phyloP scores from a whole-genome alignment of 2,113 vertebrate genomes.

The Arothron firmamentum region DNA sequence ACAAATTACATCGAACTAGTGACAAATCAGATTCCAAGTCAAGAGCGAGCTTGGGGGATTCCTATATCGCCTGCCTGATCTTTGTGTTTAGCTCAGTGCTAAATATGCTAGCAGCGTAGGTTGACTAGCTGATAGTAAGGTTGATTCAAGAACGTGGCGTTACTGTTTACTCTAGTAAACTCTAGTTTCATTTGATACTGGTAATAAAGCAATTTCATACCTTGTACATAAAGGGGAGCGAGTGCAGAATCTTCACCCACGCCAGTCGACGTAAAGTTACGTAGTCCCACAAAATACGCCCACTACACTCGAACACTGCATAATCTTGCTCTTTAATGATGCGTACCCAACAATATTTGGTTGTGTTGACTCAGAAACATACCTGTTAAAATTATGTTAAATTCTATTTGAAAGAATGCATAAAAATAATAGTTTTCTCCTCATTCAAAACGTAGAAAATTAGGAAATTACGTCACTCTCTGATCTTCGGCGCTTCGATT shows the following conservation, averaged over 20 bases:
- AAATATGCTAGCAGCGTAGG: constrained; percentile 15
- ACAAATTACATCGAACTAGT: background rate
- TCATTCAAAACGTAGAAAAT: too few relatives aligned
- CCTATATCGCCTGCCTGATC: background rate
- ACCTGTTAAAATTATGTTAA: background rate
- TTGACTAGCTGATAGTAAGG: background rate
- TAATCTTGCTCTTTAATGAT: background rate
- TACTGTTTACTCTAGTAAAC: too few relatives aligned
- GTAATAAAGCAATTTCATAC: constrained; percentile 13
- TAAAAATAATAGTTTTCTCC: too few relatives aligned
- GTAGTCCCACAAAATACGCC: background rate
- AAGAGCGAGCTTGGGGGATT: background rate
- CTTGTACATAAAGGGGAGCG: constrained; percentile 19
- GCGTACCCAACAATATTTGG: background rate
- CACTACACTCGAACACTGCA: background rate
- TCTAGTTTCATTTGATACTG: background rate
- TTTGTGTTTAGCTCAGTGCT: constrained; percentile 32
- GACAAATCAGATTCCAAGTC: background rate
- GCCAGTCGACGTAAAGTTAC: too few relatives aligned
- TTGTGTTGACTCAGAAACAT: background rate
- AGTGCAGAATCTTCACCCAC: constrained; percentile 28
- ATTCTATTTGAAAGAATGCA: too few relatives aligned
- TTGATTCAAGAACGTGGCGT: too few relatives aligned
- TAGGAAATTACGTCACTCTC: background rate
- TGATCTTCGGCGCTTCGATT: too few relatives aligned